phyloP scores from a whole-genome alignment of 2,797 vertebrate genomes.

The Mormyrus hasselquistii region DNA sequence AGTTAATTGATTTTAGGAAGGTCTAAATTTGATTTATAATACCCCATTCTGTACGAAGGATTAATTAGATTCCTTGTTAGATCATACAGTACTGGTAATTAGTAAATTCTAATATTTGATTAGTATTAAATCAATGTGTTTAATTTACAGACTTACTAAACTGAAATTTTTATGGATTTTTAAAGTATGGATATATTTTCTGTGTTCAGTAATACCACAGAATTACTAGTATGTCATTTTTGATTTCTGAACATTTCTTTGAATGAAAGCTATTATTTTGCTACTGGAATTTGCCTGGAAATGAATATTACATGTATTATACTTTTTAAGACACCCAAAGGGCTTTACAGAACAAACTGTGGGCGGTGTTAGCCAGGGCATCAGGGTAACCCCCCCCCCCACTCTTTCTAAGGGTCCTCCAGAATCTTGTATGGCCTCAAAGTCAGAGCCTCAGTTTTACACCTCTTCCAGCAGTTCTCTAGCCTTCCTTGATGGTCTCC shows the following conservation, averaged over 20 bases:
- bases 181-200: not conserved
- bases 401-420: not conserved
- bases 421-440: not conserved
- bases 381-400: not conserved
- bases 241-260: not conserved
- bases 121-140: slow-evolving; percentile 8
- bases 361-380: not conserved
- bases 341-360: not conserved
- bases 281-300: not conserved
- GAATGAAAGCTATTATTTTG: not conserved
- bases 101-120: not conserved
- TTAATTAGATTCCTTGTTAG: not conserved
- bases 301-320: not conserved
- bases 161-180: not conserved
- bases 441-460: not conserved
- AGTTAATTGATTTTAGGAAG: slow-evolving; percentile 4
- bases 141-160: slow-evolving; percentile 5
- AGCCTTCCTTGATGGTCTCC: not conserved
- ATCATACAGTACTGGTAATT: slow-evolving; percentile 4
- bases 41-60: not conserved
- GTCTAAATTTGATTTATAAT: slow-evolving; percentile 12
- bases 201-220: not conserved
- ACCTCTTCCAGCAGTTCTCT: not conserved
- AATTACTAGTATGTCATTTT: not conserved
- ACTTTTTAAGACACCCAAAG: not conserved